A percentile compares a stretch with the other conserved stretches of the same genome.
phyloP scores from a whole-genome alignment of 2,888 invertebrate genomes.

The Epistrophe grossulariae region DNA sequence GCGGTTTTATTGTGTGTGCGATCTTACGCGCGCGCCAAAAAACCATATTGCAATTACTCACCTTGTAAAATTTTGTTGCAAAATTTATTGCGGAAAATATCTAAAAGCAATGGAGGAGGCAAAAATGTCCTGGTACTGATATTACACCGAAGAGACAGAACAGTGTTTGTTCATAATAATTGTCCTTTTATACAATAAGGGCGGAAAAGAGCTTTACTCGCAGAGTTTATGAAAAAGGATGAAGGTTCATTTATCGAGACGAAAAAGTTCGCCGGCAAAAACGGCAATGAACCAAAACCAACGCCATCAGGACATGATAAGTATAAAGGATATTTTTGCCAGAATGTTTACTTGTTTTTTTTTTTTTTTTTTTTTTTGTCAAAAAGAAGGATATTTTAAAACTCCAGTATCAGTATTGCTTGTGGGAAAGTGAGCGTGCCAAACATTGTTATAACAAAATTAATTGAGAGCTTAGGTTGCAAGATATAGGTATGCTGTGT shows the following conservation, averaged over 20 bases:
- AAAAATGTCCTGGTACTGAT: constrained; percentile 53
- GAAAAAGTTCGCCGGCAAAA: constrained; percentile 54
- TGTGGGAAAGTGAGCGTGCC: constrained; percentile 49
- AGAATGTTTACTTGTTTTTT: constrained; percentile 16
- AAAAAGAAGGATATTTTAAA: constrained; percentile 17
- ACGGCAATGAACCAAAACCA: constrained; percentile 15
- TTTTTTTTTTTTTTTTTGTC: not conserved
- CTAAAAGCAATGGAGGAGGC: constrained; percentile 34
- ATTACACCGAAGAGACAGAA: not conserved
- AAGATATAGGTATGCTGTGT: not conserved
- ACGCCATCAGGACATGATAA: constrained; percentile 32
- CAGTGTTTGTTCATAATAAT: constrained; percentile 53
- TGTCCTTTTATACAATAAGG: constrained; percentile 37
- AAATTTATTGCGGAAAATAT: constrained; percentile 67
- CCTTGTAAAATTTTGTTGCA: constrained; percentile 62
- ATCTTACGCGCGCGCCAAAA: constrained; percentile 38
- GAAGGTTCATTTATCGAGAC: constrained; percentile 52
- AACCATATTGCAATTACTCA: constrained; percentile 68
- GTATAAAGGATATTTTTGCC: constrained; percentile 16
- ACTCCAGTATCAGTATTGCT: not conserved
- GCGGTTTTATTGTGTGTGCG: constrained; percentile 49
- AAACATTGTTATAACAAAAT: constrained; percentile 43
- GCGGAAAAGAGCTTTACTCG: not conserved
- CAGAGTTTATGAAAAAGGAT: constrained; percentile 33
- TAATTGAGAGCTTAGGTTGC: constrained; percentile 43